Evolutionary conservation across 2,113 vertebrate species (phyloP), one percentile per base, ranked within the genome.

Genomic region (Brachyistius frenatus): DNA sequence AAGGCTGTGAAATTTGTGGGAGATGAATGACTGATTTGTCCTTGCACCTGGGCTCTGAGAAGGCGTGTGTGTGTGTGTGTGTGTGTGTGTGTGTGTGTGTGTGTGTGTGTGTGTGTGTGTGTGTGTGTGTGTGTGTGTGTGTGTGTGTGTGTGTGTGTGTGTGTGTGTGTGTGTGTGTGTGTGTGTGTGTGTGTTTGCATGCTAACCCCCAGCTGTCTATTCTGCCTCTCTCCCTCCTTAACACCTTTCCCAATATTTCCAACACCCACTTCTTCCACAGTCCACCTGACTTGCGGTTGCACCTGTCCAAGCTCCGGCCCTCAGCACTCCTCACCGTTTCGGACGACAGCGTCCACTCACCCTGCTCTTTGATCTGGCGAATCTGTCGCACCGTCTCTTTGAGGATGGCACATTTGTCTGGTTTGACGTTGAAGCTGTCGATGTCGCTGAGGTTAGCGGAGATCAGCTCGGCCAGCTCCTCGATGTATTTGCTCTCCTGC

Each of bases 371-470:
- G 95, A 99, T 99, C 92, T 98, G 98, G 36, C 98, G 96, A 87
- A 99, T 99, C 92, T 99, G 98, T 72, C 97, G 96, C 89, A 99
- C 98, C 0, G 98, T 99, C 95, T 99, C 98, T 91, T 98, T 98
- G 91, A 99, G 95, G 93, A 99, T 99, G 85, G 96, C 98, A 85
- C 98, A 99, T 95, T 99, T 99, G 94, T 99, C 98, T n/a, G 98
- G 98, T 90, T 99, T 99, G 86, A 99, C 98, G 89, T 99, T 99
- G 94, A 99, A 99, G 91, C 95, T 97, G 93, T 99, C 98, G 75
- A 99, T 99, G 93, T 99, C 98, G 49, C 98, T 96, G 75, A 99
- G 95, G 94, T 99, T 99, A 89, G 98, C 98, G 6, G 97, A 99
- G 93, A 99, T 99, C 89, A 99, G 94, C 83, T 99, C 98, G 3